Evolutionary conservation across 1,140 invertebrate species (phyloP), one percentile per base, ranked within the genome.

Genomic region (Brachionus koreanus): DNA sequence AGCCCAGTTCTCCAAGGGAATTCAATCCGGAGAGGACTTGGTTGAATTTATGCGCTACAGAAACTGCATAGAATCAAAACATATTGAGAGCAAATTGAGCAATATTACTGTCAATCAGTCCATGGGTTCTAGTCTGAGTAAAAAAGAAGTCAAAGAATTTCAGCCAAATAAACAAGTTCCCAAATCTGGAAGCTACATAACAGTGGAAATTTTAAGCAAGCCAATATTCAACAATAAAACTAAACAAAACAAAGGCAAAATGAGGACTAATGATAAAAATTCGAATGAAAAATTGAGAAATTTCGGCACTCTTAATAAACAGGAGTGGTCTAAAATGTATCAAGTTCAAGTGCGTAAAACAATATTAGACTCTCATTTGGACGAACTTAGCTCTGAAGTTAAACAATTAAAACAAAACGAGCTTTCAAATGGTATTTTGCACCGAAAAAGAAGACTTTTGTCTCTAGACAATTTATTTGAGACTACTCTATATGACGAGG

Each of bases 31-130:
- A 42, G 16, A 79, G 16, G 76, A 79, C 7, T 79, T 79, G 23
- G 52, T 79, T 3, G 76, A 79, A n/a, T 79, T 79, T 43, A 79
- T 79, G 76, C 33, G 76, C 5, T 79, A 61, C 33, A 35, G 76
- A 61, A 79, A 79, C 16, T 79, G 76, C 57, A 61, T 79, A n/a
- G 69, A 46, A 19, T 74, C 69, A 2, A 74, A 74, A 10, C 23
- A 74, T 39, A 74, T 74, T 74, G 39, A 25, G 7, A 74, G 19
- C 19, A 23, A 49, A 46, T 12, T 43, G 39, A 2, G 4, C 2
- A 74, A 46, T 46, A 19, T 69, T n/a, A 37, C 65, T n/a, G 9
- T 69, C 2, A 37, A 37, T 39, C 33, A 37, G 6, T 39, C 65
- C 5, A 4, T 57, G 49, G 49, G 19, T 33, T 69, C 65, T 19